Percentiles rank a stretch among this genome's conserved stretches.
phyloP scores from a whole-genome alignment of 2,797 vertebrate species.

The Salmo trutta region DNA sequence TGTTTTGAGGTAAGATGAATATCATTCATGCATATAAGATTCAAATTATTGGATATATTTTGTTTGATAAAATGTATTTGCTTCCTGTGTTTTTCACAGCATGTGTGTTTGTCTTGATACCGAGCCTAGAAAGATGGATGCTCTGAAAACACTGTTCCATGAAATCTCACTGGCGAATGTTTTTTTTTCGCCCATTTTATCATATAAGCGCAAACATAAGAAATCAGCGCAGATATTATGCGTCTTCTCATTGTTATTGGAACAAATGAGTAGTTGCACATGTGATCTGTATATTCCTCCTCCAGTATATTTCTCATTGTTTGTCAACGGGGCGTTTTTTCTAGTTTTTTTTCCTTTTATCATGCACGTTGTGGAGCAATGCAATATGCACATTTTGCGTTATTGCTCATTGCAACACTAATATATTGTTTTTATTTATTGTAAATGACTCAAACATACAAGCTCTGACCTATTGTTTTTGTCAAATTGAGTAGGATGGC shows the following conservation, averaged over 20 bases:
- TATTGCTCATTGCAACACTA: background rate
- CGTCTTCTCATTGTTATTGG: background rate
- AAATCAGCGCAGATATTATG: background rate
- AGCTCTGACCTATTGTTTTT: conserved; percentile 1
- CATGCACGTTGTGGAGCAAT: background rate
- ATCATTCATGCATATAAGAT: background rate
- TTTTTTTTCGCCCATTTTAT: background rate
- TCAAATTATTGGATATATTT: background rate
- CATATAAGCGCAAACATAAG: background rate
- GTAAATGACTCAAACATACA: background rate
- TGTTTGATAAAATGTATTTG: background rate
- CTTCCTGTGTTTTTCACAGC: background rate
- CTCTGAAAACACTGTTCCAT: conserved; percentile 1
- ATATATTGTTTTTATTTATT: background rate
- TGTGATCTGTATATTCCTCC: fast-evolving
- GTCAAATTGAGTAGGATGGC: background rate
- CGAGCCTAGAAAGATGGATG: conserved; percentile 13
- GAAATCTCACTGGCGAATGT: conserved; percentile 10
- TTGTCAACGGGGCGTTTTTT: conserved; percentile 42
- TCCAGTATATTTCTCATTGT: conserved; percentile 10
- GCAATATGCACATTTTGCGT: background rate
- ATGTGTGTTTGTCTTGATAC: background rate
- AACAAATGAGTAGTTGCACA: background rate
- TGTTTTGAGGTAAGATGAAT: conserved; percentile 59
- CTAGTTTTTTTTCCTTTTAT: background rate